These are phyloP conservation scores for Erebia epiphron DNA, from an alignment of 2,888 invertebrate species.

Conservation along the genomic window DNA sequence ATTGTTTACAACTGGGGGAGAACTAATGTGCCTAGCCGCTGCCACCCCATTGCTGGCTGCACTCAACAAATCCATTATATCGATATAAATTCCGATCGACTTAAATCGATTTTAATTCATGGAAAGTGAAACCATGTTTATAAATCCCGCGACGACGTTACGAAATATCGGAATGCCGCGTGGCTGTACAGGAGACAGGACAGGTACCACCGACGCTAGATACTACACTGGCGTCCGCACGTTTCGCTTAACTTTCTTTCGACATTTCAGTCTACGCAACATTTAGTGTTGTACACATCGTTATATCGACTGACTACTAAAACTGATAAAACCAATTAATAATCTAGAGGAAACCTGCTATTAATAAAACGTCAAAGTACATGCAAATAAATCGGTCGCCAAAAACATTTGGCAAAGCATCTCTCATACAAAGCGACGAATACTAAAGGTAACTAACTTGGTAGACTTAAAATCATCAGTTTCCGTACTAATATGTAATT, in stretches of 20 bases:
- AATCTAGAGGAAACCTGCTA: neutral
- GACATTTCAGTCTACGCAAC: conserved; percentile 73
- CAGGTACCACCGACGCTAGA: conserved; percentile 33
- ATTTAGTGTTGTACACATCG: conserved; percentile 47
- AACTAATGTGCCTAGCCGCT: conserved; percentile 63
- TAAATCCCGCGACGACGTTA: conserved; percentile 11
- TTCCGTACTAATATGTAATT: too few relatives aligned
- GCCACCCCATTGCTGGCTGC: conserved; percentile 58
- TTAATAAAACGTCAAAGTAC: neutral
- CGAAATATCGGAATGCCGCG: conserved; percentile 15
- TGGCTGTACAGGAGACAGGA: conserved; percentile 22
- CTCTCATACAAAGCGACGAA: neutral
- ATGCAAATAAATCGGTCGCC: neutral
- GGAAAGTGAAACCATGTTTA: conserved; percentile 27
- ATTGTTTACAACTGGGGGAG: conserved; percentile 56
- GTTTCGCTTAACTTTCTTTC: conserved; percentile 80
- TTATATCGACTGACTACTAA: conserved; percentile 28
- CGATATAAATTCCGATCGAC: conserved; percentile 16
- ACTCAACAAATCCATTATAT: conserved; percentile 64
- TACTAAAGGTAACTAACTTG: neutral
- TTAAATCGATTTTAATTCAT: conserved; percentile 17
- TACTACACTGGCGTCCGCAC: conserved; percentile 44
- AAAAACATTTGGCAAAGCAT: conserved; percentile 5
- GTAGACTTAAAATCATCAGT: too few relatives aligned
- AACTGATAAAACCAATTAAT: conserved; percentile 4